Conservation (phyloP, 2,888 invertebrate species). For the Darwinula stevensoni region DNA sequence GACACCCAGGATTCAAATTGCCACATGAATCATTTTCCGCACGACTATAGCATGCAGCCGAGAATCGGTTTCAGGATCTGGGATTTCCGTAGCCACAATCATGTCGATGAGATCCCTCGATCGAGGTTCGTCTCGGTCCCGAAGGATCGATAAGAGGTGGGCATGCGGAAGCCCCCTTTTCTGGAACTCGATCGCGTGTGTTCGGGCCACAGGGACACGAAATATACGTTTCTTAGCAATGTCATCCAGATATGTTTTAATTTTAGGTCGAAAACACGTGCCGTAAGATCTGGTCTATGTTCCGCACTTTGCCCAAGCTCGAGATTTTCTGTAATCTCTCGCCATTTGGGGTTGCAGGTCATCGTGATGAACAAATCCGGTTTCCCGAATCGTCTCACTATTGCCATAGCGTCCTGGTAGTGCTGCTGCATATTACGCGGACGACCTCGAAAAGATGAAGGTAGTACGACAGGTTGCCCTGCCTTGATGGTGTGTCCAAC, state of each 20-base stretch:
- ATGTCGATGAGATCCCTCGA: constrained; percentile 9
- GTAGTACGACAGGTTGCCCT: constrained; percentile 12
- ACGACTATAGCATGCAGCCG: constrained; percentile 9
- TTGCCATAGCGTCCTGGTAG: constrained; percentile 11
- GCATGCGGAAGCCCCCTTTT: constrained; percentile 12
- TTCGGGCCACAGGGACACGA: constrained; percentile 8
- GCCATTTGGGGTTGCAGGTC: constrained; percentile 10
- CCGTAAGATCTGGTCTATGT: constrained; percentile 8
- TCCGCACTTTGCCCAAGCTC: neutral
- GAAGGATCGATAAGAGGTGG: constrained; percentile 9
- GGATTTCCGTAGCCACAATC: constrained; percentile 10
- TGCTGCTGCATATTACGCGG: constrained; percentile 8
- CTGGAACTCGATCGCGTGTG: constrained; percentile 13
- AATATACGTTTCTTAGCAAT: constrained; percentile 8
- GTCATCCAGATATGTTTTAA: neutral
- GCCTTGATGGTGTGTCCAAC: too few species aligned
- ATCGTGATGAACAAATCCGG: constrained; percentile 10
- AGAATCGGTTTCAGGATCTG: constrained; percentile 5
- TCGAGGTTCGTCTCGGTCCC: constrained; percentile 8
- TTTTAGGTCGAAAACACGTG: constrained; percentile 8
- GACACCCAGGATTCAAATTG: constrained; percentile 5
- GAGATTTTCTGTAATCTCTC: constrained; percentile 9
- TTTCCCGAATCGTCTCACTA: constrained; percentile 10
- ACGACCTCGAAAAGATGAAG: constrained; percentile 10
- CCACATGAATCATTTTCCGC: constrained; percentile 9